Conservation (phyloP, 2,113 vertebrate species). For the human (Homo sapiens) region GRCh38 chr5:130237001-130237500, state of each 20-base stretch:
- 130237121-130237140: not conserved
- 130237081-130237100: not conserved
- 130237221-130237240: not conserved
- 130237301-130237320: not conserved
- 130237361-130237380: not conserved
- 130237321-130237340: not conserved
- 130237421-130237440: not conserved
- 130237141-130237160: not conserved
- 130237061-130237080: not conserved
- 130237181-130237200: not conserved
- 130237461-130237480: not conserved
- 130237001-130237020: conserved; percentile 6
- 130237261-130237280: not conserved
- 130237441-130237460: conserved; percentile 28
- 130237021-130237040: conserved; percentile 36
- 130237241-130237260: not conserved
- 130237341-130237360: not conserved
- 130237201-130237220: not conserved
- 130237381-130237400: not conserved
- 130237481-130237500: not conserved
- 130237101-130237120: not conserved
- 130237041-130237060: conserved; percentile 4
- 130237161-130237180: not conserved
- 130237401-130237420: not conserved
- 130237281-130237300: not conserved